These are phyloP conservation scores for Xestia xanthographa DNA, from an alignment of 2,888 invertebrate species.

Conservation along the genomic window DNA sequence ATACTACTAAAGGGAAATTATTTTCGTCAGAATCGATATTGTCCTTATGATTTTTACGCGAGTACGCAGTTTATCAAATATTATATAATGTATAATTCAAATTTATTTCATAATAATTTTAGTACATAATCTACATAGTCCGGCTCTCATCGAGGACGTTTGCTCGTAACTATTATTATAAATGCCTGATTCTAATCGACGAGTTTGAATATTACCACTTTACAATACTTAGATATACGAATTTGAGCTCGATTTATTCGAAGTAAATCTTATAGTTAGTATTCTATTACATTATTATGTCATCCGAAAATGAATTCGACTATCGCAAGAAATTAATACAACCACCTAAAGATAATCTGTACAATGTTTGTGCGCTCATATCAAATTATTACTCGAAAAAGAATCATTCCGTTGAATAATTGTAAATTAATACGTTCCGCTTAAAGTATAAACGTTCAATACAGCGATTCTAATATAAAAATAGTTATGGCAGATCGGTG, in stretches of 20 bases:
- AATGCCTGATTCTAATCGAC: slow-evolving; percentile 81
- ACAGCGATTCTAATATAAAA: slow-evolving; percentile 87
- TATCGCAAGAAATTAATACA: slow-evolving; percentile 80
- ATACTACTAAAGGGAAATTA: slow-evolving; percentile 84
- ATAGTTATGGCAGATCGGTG: slow-evolving; percentile 84
- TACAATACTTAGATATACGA: slow-evolving; percentile 86
- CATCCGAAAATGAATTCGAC: slow-evolving; percentile 74
- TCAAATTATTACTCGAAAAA: slow-evolving; percentile 85
- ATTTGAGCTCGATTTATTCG: slow-evolving; percentile 90
- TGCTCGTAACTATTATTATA: slow-evolving; percentile 82
- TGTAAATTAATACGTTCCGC: slow-evolving; percentile 80
- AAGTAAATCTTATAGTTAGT: slow-evolving; percentile 85
- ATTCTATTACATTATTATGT: slow-evolving; percentile 74
- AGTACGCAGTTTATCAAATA: slow-evolving; percentile 89
- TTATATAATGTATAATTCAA: slow-evolving; percentile 85
- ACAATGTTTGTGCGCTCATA: slow-evolving; percentile 89
- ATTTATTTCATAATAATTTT: slow-evolving; percentile 81
- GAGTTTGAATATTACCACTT: slow-evolving; percentile 81
- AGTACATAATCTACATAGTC: slow-evolving; percentile 84
- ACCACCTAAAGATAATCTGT: slow-evolving; percentile 83
- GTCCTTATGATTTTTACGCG: slow-evolving; percentile 90
- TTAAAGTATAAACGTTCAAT: slow-evolving; percentile 80
- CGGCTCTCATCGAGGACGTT: slow-evolving; percentile 87
- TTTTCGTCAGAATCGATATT: slow-evolving; percentile 89
- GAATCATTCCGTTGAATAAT: slow-evolving; percentile 78